These are phyloP conservation scores for Gallinago stenura DNA, from an alignment of 2,797 vertebrate species.

Conservation along the genomic window DNA sequence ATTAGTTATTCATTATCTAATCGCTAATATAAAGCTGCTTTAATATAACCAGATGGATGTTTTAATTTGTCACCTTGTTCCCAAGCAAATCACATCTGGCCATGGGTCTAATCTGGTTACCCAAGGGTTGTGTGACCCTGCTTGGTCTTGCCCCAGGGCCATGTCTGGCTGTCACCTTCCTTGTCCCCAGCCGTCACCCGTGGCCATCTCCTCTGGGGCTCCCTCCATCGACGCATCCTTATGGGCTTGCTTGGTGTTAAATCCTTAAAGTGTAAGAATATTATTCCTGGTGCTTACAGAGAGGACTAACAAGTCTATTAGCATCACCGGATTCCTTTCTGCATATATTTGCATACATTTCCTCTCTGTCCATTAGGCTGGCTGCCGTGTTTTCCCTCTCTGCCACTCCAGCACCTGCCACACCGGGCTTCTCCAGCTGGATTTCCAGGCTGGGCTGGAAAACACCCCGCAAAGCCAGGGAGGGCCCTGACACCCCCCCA, in stretches of 20 bases:
- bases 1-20: not conserved
- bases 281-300: constrained; percentile 10
- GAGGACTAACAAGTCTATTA: constrained; percentile 56
- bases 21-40: not conserved
- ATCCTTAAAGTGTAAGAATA: constrained; percentile 29
- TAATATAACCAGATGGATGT: not conserved
- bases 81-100: not conserved
- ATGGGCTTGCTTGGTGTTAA: not conserved
- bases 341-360: constrained; percentile 71
- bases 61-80: not conserved
- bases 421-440: constrained; percentile 18
- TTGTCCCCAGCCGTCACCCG: not conserved
- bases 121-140: not conserved
- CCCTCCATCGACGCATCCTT: not conserved
- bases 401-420: constrained; percentile 30
- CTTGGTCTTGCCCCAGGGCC: not conserved
- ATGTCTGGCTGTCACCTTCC: not conserved
- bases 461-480: accelerated
- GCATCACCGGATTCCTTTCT: not conserved
- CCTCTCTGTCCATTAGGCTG: constrained; percentile 61
- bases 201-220: accelerated
- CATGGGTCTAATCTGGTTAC: not conserved
- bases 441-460: not conserved
- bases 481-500: not conserved
- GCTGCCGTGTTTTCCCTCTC: constrained; percentile 38